Base-by-base conservation (phyloP, 2,797 vertebrate species). In the Cossypha heuglini region DNA sequence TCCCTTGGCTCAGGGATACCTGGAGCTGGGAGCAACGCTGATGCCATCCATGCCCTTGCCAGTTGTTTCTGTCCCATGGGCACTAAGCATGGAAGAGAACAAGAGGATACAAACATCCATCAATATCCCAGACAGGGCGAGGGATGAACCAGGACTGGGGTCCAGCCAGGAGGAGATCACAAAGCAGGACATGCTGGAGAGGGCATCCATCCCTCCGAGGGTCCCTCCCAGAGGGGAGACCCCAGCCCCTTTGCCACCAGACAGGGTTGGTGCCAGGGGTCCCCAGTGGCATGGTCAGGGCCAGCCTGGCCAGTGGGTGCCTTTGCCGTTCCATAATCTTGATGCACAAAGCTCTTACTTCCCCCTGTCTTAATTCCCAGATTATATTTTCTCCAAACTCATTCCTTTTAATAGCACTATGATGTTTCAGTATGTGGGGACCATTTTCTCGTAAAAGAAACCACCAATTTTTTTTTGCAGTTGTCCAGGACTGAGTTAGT, bases 41-140 rank as follows among this genome's bases (percentile, higher is more conserved):
- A 16, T 1, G 2, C 9, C 9, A 4, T 13, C 25, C 66, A 15
- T 57, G 13, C 5, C 16, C 28, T 64, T 31, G 16, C 22, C 5
- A 3, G 16, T 7, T 17, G 9, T 51, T 52, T 73, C 31, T 13
- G 4, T 75, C 22, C 54, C 0, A 0, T 5, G 25, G 25, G 8
- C 10, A 28, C 13, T 9, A 9, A 58, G 22, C 29, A 17, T 3
- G 11, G 31, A 10, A 38, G 26, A 12, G 40, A 88, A 11, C 12
- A 1, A 5, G 13, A 8, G 13, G 2, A 35, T 58, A 17, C 29
- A 16, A 6, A 33, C 2, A 49, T n/a, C 17, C 17, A 22, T 42
- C n/a, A 77, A 3, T 24, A 52, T 31, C 20, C 12, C 1, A 2
- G 57, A 11, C 7, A 58, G 11, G 12, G 6, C 0, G 0, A 46